Percentiles rank a stretch among this genome's conserved stretches.
phyloP scores from a whole-genome alignment of 2,888 invertebrate genomes.

The Drosophila prolongata region DNA sequence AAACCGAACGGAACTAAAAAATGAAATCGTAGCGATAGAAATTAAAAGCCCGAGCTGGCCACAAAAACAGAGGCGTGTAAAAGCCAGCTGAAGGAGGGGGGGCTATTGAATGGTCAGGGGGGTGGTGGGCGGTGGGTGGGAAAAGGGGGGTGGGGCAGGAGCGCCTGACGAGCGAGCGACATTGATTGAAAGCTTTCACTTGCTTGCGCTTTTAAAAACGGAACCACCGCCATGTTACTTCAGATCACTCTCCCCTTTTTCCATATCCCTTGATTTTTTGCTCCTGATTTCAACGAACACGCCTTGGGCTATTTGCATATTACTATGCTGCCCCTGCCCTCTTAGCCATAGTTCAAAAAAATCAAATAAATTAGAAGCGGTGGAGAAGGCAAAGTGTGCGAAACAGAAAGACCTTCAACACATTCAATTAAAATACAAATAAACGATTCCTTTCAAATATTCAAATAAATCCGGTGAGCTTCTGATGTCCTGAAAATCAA shows the following conservation, averaged over 20 bases:
- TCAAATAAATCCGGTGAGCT: too few relatives aligned
- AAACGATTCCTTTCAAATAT: constrained; percentile 4
- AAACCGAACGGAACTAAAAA: constrained; percentile 32
- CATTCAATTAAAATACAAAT: constrained; percentile 24
- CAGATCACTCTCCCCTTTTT: constrained; percentile 1
- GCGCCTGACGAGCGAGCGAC: constrained; percentile 45
- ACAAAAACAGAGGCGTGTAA: constrained; percentile 18
- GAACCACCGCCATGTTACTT: constrained; percentile 36
- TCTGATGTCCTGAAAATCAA: too few relatives aligned
- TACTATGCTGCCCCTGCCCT: constrained; percentile 13
- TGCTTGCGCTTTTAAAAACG: constrained; percentile 66
- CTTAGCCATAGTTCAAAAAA: constrained; percentile 20
- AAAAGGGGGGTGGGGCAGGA: not conserved
- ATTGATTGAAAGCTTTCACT: constrained; percentile 78
- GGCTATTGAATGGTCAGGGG: not conserved
- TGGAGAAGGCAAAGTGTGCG: not conserved
- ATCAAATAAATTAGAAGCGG: constrained; percentile 36
- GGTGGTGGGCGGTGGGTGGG: not conserved
- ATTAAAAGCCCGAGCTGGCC: constrained; percentile 52
- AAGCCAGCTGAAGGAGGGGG: not conserved
- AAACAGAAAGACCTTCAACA: not conserved
- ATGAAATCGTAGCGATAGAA: constrained; percentile 53
- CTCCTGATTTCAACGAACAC: constrained; percentile 25
- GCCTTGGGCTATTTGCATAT: constrained; percentile 46
- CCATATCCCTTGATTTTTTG: not conserved